phyloP scores from a whole-genome alignment of 2,113 vertebrate genomes.

The Bubo blakistoni region DNA sequence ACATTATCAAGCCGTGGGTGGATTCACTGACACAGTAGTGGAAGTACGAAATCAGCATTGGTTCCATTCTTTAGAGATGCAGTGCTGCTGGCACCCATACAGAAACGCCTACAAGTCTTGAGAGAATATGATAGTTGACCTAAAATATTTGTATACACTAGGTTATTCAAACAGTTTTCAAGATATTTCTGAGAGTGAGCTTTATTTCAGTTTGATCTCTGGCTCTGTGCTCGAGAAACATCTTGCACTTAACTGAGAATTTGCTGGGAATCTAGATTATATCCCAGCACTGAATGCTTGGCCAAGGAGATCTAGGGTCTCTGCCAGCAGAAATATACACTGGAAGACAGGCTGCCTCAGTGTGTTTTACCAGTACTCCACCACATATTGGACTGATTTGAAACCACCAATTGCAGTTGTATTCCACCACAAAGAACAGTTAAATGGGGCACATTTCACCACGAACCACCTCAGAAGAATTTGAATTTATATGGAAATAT shows the following conservation, averaged over 20 bases:
- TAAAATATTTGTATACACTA: slow-evolving; percentile 59
- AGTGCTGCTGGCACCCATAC: slow-evolving; percentile 22
- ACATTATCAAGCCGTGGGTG: slow-evolving; percentile 39
- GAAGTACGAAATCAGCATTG: slow-evolving; percentile 26
- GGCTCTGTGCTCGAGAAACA: slow-evolving; percentile 12
- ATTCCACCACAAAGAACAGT: neutral
- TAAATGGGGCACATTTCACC: neutral
- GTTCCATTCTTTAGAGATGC: slow-evolving; percentile 55
- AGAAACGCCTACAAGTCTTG: slow-evolving; percentile 57
- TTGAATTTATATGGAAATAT: neutral
- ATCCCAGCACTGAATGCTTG: neutral
- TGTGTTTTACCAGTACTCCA: slow-evolving; percentile 11
- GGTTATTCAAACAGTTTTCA: slow-evolving; percentile 58
- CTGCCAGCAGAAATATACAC: slow-evolving; percentile 58
- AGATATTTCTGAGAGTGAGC: slow-evolving; percentile 38
- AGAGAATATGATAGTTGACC: slow-evolving; percentile 52
- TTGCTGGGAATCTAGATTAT: slow-evolving; percentile 57
- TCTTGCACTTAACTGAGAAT: slow-evolving; percentile 54
- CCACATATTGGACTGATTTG: slow-evolving; percentile 27
- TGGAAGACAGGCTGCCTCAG: slow-evolving; percentile 15
- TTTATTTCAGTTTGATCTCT: slow-evolving; percentile 53
- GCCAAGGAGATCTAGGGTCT: neutral
- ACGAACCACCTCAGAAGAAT: neutral
- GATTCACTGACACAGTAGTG: slow-evolving; percentile 51
- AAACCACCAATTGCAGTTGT: neutral